Evolutionary conservation across 2,888 invertebrate species (phyloP), one percentile per base, ranked within the genome.

Genomic region (Drosophila putrida): DNA sequence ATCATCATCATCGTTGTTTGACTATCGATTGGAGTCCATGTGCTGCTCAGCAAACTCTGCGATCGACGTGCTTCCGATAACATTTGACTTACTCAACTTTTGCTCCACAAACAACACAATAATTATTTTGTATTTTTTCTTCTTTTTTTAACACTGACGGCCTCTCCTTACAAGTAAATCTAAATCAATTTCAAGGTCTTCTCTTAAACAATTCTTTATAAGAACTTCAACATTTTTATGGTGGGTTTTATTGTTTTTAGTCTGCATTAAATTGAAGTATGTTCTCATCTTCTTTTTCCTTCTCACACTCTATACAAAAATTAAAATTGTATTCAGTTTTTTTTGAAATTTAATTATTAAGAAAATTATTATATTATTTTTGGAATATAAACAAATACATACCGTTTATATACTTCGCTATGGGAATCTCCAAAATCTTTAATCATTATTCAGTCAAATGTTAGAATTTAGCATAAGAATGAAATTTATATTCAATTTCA

Each of bases 21-120:
- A 65, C 75, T 76, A 81, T 81, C 68, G 81, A 81, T 83, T 80
- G 71, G 68, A 46, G 47, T 53, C 41, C 71, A 64, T 44, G 65
- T 62, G 77, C 57, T 62, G 77, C 57, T 38, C 59, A 55, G 38
- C 31, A 39, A 33, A 43, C 33, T 39, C 20, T n/a, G 53, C 61
- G 82, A 82, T 82, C 84, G 39, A 82, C 82, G 82, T 82, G 82
- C 35, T 13, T 15, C 8, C 44, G 81, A 82, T 81, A 83, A 71
- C 55, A 25, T 61, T 33, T 38, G 36, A 36, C 59, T 60, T 46
- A 46, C 64, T 44, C 46, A 65, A 58, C 70, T 58, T 50, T 71
- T 60, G 62, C 49, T 41, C 75, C 47, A 70, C 41, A 50, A 61
- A n/a, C 36, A 59, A 57, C 58, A 46, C 46, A 55, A 55, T 55